Base-by-base conservation (phyloP, 2,888 invertebrate species). In the Neoscelio sp. region DNA sequence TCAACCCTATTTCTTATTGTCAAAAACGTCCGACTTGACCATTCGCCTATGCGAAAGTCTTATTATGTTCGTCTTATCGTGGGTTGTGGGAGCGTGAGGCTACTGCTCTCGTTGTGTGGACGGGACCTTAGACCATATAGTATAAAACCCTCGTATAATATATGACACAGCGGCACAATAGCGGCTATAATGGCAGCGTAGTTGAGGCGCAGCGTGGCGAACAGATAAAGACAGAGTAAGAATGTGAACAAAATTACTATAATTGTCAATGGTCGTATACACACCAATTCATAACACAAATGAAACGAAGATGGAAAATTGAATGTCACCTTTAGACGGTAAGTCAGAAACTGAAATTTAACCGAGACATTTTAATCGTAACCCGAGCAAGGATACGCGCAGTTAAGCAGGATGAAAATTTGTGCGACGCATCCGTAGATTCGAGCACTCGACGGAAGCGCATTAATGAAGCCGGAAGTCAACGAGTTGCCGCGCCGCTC, bases 381-480 rank as follows among this genome's bases (percentile, higher is more conserved):
- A 75, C 70, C 60, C 46, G 74, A 78, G 74, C 78, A 64, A 68
- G 78, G 78, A 74, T 74, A 74, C 46, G 60, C 70, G 52, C 50
- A 65, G 52, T 75, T 75, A 70, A 79, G 58, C 58, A 65, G 74
- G 65, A 65, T 70, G 70, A 68, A 75, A 58, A 75, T 75, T 78
- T 70, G 54, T 23, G 54, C 46, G 52, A 74, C 70, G 60, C 54
- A 15, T 40, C 17, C 64, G 79, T 54, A 62, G 77, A 79, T 81
- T 82, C 80, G 60, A 76, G 17, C 74, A 18, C n/a, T n/a, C 74
- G 81, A 81, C 85, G 86, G 85, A 85, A 85, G 83, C 58, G 80
- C 48, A 81, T 82, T 80, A 85, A 85, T 83, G 82, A 85, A 85
- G 71, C 84, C 82, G 83, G 84, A 86, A 40, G 40, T 40, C 12